Conservation (phyloP, 1,140 invertebrate genomes). For the Batillaria attramentaria region DNA sequence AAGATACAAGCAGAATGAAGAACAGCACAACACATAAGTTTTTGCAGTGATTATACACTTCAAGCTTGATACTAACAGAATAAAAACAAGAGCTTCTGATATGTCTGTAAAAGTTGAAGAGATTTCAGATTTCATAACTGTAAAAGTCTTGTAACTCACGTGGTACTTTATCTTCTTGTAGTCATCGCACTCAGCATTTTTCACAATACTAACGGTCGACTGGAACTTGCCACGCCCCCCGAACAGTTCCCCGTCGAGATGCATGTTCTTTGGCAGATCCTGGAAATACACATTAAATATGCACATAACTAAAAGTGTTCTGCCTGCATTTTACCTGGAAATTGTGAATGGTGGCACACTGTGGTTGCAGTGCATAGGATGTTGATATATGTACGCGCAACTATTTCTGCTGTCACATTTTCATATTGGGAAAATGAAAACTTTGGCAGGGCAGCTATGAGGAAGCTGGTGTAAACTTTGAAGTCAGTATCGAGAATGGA, state of each 20-base stretch:
- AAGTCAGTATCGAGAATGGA: neutral
- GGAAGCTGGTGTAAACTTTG: neutral
- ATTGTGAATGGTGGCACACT: neutral
- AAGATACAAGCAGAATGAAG: no score
- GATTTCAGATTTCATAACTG: no score
- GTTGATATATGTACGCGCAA: neutral
- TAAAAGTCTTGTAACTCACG: no score
- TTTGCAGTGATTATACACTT: neutral
- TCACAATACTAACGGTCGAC: conserved; percentile 66
- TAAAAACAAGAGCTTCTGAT: no score
- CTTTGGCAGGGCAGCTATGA: neutral
- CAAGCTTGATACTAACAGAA: no score
- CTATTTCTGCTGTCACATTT: neutral
- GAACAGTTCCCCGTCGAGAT: conserved; percentile 65
- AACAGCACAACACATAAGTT: neutral
- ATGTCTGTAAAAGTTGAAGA: no score
- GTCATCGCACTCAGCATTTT: conserved; percentile 57
- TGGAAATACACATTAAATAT: conserved; percentile 30
- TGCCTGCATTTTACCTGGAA: neutral
- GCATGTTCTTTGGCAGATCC: conserved; percentile 63
- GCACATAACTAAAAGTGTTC: neutral
- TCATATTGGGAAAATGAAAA: neutral
- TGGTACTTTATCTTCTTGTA: conserved; percentile 66
- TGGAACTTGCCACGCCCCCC: conserved; percentile 66
- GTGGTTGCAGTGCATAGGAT: neutral